These are phyloP conservation scores for Phoeniculus purpureus DNA, from an alignment of 2,797 vertebrate genomes.

Conservation along the genomic window DNA sequence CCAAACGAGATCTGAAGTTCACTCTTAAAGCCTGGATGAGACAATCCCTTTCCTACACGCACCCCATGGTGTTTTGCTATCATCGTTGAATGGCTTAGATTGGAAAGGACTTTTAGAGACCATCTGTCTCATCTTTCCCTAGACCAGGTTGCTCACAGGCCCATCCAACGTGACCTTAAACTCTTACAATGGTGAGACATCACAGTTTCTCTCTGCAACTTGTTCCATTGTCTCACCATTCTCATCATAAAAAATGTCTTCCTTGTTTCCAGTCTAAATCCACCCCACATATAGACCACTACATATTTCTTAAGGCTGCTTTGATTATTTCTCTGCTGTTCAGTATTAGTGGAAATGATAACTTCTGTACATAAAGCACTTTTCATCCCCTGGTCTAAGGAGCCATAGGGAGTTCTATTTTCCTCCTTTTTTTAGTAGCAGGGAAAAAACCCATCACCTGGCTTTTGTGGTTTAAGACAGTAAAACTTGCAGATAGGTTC, in stretches of 20 bases:
- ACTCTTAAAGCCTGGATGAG: background rate
- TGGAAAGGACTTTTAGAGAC: background rate
- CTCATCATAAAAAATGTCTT: background rate
- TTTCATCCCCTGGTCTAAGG: background rate
- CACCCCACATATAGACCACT: background rate
- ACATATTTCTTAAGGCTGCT: background rate
- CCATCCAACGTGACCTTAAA: background rate
- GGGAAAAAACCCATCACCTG: background rate
- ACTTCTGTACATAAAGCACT: background rate
- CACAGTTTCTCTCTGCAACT: background rate
- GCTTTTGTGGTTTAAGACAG: background rate
- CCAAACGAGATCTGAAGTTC: background rate
- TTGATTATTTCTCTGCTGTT: background rate
- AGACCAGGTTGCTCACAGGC: background rate
- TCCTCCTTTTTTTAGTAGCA: background rate
- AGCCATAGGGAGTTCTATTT: background rate
- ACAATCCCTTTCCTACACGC: background rate
- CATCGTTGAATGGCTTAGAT: rapidly evolving
- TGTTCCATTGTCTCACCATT: background rate
- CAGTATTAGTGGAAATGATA: background rate
- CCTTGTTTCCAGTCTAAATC: background rate
- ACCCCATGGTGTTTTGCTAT: background rate
- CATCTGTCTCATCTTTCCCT: background rate
- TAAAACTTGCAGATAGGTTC: background rate
- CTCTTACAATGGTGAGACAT: rapidly evolving